Conservation (phyloP, 2,797 vertebrate genomes). For the Hippoglossus hippoglossus region DNA sequence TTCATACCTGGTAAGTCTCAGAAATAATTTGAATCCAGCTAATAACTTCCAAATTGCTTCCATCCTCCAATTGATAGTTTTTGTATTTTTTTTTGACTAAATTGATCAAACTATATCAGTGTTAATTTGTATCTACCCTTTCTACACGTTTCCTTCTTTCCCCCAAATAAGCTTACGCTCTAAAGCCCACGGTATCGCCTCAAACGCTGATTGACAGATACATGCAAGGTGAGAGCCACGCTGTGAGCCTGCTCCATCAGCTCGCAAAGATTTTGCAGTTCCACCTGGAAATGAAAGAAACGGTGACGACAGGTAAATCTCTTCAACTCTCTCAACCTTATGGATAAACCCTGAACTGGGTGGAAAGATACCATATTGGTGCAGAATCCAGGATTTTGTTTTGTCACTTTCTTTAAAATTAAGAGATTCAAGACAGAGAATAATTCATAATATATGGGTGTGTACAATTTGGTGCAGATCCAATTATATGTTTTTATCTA, state of each 20-base stretch:
- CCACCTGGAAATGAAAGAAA: conserved; percentile 92
- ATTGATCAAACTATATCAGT: background rate
- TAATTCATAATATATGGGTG: too few species aligned
- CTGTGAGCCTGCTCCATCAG: conserved; percentile 88
- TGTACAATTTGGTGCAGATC: too few species aligned
- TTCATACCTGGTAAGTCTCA: conserved; percentile 35
- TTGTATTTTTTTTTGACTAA: background rate
- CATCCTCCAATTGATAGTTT: background rate
- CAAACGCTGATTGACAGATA: conserved; percentile 85
- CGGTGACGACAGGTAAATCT: conserved; percentile 80
- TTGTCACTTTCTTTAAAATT: too few species aligned
- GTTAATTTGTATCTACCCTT: background rate
- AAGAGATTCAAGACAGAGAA: too few species aligned
- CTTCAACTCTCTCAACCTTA: too few species aligned
- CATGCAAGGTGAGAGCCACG: conserved; percentile 79
- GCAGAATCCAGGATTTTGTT: too few species aligned
- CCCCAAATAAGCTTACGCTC: conserved; percentile 25
- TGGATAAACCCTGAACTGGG: too few species aligned
- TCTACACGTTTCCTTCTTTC: conserved; percentile 4
- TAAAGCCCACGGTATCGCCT: conserved; percentile 62
- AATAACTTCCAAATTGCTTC: too few species aligned
- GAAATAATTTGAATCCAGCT: background rate
- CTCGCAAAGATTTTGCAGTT: conserved; percentile 83
- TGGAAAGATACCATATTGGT: too few species aligned
- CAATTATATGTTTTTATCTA: too few species aligned